A percentile compares a stretch with the other conserved stretches of the same genome.
Evolutionary conservation across 2,113 vertebrate species (phyloP).

Genomic region (Indicator indicator): DNA sequence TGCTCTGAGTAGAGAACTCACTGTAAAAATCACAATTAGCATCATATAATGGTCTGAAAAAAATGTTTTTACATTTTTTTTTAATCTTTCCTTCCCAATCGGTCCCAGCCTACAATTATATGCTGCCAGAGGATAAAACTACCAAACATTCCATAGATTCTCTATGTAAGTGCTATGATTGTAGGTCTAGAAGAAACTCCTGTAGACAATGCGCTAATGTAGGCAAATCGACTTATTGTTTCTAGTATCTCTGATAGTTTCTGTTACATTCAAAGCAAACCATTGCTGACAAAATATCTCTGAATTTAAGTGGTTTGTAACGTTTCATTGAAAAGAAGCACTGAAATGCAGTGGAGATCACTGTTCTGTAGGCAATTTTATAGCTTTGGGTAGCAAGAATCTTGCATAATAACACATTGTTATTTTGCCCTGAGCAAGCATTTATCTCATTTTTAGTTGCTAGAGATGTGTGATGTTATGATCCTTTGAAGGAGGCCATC

Average conservation of each 20-base stretch:
- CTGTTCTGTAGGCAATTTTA: background rate
- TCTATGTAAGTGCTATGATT: accelerated
- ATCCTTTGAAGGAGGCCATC: background rate
- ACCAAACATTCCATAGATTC: background rate
- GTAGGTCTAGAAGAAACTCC: background rate
- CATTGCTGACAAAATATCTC: background rate
- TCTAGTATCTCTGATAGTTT: background rate
- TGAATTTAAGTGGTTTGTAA: background rate
- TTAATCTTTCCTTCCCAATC: background rate
- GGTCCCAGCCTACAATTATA: background rate
- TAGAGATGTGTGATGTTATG: background rate
- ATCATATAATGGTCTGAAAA: background rate
- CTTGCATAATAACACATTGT: background rate
- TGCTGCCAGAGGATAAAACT: background rate
- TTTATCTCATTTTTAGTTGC: background rate
- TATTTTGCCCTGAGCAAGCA: background rate
- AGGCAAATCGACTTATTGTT: background rate
- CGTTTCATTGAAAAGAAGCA: background rate
- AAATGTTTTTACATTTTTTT: background rate
- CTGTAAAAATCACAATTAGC: background rate
- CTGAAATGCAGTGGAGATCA: background rate
- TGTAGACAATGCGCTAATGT: background rate
- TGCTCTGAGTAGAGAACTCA: background rate
- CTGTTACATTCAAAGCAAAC: background rate
- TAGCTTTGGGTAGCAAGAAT: background rate